Conservation (phyloP, 2,888 invertebrate genomes). For the Psylliodes chrysocephalus region DNA sequence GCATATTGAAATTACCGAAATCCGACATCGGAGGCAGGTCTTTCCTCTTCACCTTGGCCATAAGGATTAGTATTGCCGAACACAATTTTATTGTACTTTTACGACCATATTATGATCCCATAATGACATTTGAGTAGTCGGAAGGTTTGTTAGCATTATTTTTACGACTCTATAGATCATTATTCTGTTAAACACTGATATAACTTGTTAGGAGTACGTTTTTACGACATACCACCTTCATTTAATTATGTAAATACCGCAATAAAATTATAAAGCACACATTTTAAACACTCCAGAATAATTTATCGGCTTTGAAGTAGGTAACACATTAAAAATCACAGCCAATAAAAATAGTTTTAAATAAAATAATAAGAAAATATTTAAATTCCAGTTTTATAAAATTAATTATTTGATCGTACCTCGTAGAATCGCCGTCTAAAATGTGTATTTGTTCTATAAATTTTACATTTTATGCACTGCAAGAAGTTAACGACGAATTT, state of each 20-base stretch:
- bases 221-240: slow-evolving; percentile 33
- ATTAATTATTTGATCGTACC: neutral
- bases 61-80: slow-evolving; percentile 55
- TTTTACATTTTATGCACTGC: slow-evolving; percentile 8
- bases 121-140: slow-evolving; percentile 59
- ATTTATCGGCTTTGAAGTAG: neutral
- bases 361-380: neutral
- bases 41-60: slow-evolving; percentile 41
- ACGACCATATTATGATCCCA: slow-evolving; percentile 61
- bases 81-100: slow-evolving; percentile 62
- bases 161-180: slow-evolving; percentile 53
- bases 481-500: slow-evolving; percentile 58
- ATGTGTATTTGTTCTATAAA: neutral
- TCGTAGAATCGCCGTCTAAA: slow-evolving; percentile 10
- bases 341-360: too few species aligned
- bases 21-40: slow-evolving; percentile 28
- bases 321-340: too few species aligned
- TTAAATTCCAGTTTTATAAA: neutral
- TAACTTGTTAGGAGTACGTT: slow-evolving; percentile 47
- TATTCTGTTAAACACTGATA: slow-evolving; percentile 47
- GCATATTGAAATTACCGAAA: slow-evolving; percentile 54
- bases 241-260: slow-evolving; percentile 21
- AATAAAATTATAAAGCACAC: slow-evolving; percentile 20
- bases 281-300: neutral
- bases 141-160: slow-evolving; percentile 47